Conservation (phyloP, 2,888 invertebrate species). For the Macrophya annulata region DNA sequence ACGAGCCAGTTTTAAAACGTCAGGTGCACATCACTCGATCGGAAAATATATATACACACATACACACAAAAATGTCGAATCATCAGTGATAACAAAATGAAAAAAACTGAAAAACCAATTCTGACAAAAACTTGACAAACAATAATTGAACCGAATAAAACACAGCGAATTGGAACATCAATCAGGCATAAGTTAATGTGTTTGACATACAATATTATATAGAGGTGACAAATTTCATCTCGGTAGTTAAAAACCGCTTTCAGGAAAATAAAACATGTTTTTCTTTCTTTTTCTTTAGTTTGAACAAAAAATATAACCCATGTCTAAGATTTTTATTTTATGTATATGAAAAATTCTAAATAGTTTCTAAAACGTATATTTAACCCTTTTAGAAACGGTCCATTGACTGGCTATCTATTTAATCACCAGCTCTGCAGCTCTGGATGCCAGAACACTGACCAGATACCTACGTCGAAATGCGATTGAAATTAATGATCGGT, state of each 20-base stretch:
- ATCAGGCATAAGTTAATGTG: neutral
- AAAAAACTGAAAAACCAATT: neutral
- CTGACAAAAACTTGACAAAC: neutral
- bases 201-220: neutral
- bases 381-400: neutral
- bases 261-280: neutral
- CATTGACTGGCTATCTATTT: neutral
- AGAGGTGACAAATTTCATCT: neutral
- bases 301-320: neutral
- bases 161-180: neutral
- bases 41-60: neutral
- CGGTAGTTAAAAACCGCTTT: neutral
- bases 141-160: neutral
- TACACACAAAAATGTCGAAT: neutral
- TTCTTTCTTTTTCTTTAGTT: neutral
- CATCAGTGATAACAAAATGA: neutral
- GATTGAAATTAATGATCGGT: constrained; percentile 23
- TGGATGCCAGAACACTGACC: constrained; percentile 34
- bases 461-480: neutral
- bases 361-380: neutral
- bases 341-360: neutral
- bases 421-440: neutral
- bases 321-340: neutral
- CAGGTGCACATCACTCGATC: neutral
- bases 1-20: neutral